phyloP scores from a whole-genome alignment of 2,888 invertebrate genomes.

The Cabera pusaria region DNA sequence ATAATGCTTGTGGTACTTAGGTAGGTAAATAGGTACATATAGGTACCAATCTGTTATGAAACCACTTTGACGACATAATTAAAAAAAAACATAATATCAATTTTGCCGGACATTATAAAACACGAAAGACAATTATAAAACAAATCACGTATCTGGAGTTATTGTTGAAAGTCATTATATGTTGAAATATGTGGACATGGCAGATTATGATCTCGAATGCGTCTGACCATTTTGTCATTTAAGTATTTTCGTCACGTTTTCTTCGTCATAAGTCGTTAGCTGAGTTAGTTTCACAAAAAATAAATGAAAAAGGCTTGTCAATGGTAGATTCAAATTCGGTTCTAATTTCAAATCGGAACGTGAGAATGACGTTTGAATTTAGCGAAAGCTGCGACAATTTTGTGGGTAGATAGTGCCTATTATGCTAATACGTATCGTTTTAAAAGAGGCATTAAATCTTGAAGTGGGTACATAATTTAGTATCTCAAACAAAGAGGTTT shows the following conservation, averaged over 20 bases:
- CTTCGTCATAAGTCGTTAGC: conserved; percentile 71
- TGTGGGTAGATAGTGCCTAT: conserved; percentile 6
- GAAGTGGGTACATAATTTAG: conserved; percentile 14
- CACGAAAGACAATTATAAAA: conserved; percentile 36
- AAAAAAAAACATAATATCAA: conserved; percentile 2
- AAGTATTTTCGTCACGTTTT: conserved; percentile 71
- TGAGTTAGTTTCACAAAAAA: conserved; percentile 56
- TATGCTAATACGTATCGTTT: neutral
- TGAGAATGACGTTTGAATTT: conserved; percentile 54
- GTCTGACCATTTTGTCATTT: conserved; percentile 49
- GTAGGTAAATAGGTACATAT: too few relatives aligned
- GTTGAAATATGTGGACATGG: conserved; percentile 53
- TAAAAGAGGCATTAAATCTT: conserved; percentile 1
- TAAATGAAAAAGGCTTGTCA: conserved; percentile 33
- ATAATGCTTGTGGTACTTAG: too few relatives aligned
- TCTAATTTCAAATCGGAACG: conserved; percentile 57
- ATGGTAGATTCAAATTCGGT: conserved; percentile 59
- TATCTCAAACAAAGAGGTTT: conserved; percentile 19
- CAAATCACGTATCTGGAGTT: conserved; percentile 74
- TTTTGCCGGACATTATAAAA: conserved; percentile 13
- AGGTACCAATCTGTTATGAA: too few relatives aligned
- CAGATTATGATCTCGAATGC: conserved; percentile 62
- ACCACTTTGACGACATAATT: neutral
- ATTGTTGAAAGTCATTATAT: conserved; percentile 65
- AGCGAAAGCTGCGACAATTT: conserved; percentile 33